Evolutionary conservation across 2,797 vertebrate species (phyloP).

Genomic region (Sebastes matsubarae): DNA sequence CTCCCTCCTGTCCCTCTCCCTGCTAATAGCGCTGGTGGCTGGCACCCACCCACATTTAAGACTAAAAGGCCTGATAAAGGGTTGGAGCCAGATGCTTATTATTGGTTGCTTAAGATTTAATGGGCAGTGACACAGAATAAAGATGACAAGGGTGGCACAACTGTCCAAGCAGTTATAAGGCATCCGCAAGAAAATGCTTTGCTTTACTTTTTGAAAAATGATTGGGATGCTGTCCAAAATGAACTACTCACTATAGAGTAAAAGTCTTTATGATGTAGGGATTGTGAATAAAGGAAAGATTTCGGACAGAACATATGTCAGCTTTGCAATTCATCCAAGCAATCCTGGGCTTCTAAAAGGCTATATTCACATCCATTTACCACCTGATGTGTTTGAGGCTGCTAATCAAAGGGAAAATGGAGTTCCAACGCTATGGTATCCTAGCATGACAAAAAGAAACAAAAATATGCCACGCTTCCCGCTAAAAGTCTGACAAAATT

Average conservation of each 20-base stretch:
- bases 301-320: not conserved
- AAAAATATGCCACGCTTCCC: not conserved
- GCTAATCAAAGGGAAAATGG: conserved; percentile 2
- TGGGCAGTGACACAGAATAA: conserved; percentile 58
- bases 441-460: not conserved
- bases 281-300: not conserved
- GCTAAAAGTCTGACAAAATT: not conserved
- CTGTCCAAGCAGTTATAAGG: conserved; percentile 25
- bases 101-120: conserved; percentile 65
- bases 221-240: not conserved
- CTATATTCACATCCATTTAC: not conserved
- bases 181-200: not conserved
- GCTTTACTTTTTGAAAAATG: not conserved
- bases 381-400: conserved; percentile 14
- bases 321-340: not conserved
- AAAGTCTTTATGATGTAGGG: not conserved
- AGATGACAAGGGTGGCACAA: conserved; percentile 51
- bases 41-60: conserved; percentile 70
- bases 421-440: not conserved
- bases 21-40: conserved; percentile 65
- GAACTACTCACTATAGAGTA: not conserved
- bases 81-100: conserved; percentile 64
- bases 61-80: conserved; percentile 67
- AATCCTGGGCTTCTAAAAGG: not conserved
- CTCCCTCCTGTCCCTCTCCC: conserved; percentile 63